Evolutionary conservation across 2,113 vertebrate genomes (phyloP).

Genomic region (Pandion haliaetus): DNA sequence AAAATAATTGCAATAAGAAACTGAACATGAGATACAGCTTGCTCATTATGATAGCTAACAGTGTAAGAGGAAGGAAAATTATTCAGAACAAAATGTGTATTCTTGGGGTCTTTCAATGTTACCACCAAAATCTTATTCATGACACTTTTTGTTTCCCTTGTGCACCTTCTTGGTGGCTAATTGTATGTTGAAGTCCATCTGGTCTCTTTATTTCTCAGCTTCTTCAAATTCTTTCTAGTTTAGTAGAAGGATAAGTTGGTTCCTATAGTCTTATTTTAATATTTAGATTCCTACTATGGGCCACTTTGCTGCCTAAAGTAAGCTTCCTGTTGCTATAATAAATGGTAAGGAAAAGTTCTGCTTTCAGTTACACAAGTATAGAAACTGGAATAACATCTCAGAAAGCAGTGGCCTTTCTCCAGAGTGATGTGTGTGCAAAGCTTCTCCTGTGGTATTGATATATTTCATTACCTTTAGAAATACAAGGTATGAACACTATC

Average conservation of each 20-base stretch:
- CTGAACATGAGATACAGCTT: slow-evolving; percentile 11
- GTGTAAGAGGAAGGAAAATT: not conserved
- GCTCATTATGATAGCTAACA: not conserved
- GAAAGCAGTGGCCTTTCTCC: not conserved
- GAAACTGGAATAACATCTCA: not conserved
- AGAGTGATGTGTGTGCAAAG: not conserved
- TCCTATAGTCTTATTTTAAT: not conserved
- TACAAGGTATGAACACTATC: not conserved
- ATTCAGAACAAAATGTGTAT: not conserved
- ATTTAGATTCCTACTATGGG: not conserved
- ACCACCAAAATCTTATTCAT: not conserved
- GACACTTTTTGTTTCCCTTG: not conserved
- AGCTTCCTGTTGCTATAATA: not conserved
- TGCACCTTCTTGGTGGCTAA: not conserved
- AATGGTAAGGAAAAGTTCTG: not conserved
- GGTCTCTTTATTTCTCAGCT: not conserved
- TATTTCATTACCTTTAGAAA: not conserved
- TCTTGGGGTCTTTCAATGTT: not conserved
- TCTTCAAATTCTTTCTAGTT: not conserved
- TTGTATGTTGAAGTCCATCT: not conserved
- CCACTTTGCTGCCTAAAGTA: not conserved
- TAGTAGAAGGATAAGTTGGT: not conserved
- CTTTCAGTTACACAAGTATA: not conserved
- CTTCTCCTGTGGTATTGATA: not conserved
- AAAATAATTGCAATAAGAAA: slow-evolving; percentile 26